A percentile compares a stretch with the other conserved stretches of the same genome.
These are phyloP conservation scores for Cynocephalus volans DNA, from an alignment of 2,113 vertebrate genomes.

Conservation along the genomic window DNA sequence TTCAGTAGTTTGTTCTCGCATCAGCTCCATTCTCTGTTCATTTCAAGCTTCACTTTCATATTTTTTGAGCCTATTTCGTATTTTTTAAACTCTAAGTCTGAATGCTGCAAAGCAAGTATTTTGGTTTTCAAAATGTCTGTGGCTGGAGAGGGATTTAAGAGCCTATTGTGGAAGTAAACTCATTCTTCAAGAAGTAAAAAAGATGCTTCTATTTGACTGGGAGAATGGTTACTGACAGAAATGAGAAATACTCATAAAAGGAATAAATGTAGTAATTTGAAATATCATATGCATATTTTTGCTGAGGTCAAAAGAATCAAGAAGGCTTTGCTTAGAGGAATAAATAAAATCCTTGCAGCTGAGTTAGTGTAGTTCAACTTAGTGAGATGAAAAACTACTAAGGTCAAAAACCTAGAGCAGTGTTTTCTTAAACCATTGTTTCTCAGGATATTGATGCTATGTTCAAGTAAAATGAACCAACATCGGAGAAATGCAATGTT, in stretches of 20 bases:
- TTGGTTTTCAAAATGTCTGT: background rate
- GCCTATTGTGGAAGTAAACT: background rate
- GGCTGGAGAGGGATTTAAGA: background rate
- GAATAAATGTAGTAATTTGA: background rate
- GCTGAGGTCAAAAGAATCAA: background rate
- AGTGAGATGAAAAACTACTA: background rate
- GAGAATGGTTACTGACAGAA: background rate
- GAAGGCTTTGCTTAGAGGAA: background rate
- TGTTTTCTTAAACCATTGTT: background rate
- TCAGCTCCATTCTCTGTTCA: background rate
- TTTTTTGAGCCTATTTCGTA: background rate
- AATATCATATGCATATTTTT: background rate
- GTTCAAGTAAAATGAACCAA: conserved; percentile 1
- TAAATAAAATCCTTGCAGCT: background rate
- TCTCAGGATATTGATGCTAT: background rate
- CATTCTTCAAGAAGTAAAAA: background rate
- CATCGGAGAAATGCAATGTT: background rate
- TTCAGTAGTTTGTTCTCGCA: background rate
- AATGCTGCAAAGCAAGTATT: background rate
- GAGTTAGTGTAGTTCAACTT: background rate
- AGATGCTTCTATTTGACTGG: background rate
- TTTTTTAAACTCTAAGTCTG: background rate
- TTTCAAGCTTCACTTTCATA: background rate
- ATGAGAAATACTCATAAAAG: background rate
- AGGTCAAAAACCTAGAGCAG: background rate